Evolutionary conservation across 2,888 invertebrate genomes (phyloP), one percentile per base, ranked within the genome.

Genomic region (Minunthozetes semirufus): DNA sequence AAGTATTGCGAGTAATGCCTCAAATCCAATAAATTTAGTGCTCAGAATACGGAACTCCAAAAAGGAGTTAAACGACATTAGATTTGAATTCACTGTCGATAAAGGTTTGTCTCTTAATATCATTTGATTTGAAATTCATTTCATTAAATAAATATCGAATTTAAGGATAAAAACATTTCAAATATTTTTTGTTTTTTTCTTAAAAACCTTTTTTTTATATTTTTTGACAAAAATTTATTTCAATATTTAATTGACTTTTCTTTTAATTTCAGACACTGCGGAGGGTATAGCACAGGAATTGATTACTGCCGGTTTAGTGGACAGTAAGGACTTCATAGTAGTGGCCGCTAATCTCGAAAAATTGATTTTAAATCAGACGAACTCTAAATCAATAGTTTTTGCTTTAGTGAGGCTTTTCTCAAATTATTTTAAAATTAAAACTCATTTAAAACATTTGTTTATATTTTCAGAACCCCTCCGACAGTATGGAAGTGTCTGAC

Each of bases 261-360:
- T n/a, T n/a, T n/a, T n/a, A n/a, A n/a, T 76, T 74, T 80, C 77
- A 83, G 85, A 86, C 80, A 85, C 84, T 71, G 80, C 95, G 0
- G 94, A 95, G 83, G 95, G 95, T 48, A 96, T 98, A 74, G 93
- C 97, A 1, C 86, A 89, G 11, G 97, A 98, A 84, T 85, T 98
- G 79, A 95, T 98, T 9, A 93, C 93, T 72, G 97, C 98, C 9
- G 95, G 95, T 1, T 86, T 98, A 15, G 94, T 98, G 22, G 93
- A 97, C 83, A 91, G 89, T 73, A 88, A 90, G 80, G 98, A 99
- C 84, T 89, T 94, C 79, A 87, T 88, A 59, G 92, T 92, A n/a
- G 94, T 98, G 84, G 93, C 96, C 73, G 88, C 89, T 71, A 94
- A 95, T 86, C 87, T 99, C 81, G 93, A 95, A 83, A 90, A 90